Base-by-base conservation (phyloP, 1,140 invertebrate genomes). In the Pectinophora gossypiella region DNA sequence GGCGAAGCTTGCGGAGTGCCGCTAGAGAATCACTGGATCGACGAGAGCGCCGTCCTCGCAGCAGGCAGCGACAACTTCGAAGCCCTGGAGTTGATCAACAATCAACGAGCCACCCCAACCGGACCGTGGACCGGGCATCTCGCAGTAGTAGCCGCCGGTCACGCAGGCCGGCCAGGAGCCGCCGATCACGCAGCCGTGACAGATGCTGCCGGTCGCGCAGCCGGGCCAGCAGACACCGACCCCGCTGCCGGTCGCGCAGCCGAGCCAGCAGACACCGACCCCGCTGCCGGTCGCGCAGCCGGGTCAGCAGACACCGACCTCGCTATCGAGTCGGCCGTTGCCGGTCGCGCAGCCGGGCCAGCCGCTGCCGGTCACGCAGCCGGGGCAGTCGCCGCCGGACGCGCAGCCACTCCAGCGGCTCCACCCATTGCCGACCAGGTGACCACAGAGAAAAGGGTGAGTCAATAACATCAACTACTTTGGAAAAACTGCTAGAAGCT, bases 321-420 rank as follows among this genome's bases (percentile, higher is more conserved):
- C 4, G 9, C 47, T n/a, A n/a, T n/a, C 21, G 1, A 15, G 15
- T 19, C 35, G 18, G n/a, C 19, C 46, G 19, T 27, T n/a, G n/a
- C n/a, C 54, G 59, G 59, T 16, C 62, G 35, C 40, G 90, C 51
- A 50, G 59, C 43, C 49, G 74, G 9, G 35, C 13, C 9, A 38
- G 35, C 13, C 35, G 13, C 13, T 27, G 23, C 12, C 13, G 9
- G 6, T 38, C 35, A 4, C 23, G 10, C 21, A 47, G 15, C 45
- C 20, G 16, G 4, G 23, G 10, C 13, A 6, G 69, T 3, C 64
- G 58, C 5, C 13, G 35, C 35, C 12, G 5, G 5, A 64, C 52
- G 5, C 78, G 19, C 22, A 38, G 35, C 35, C 35, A 4, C 3
- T 4, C 9, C 9, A 10, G 13, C 13, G 3, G 35, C 13, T 27